Base-by-base conservation (phyloP, 1,140 invertebrate species). In the Druon quercuslanigerum region DNA sequence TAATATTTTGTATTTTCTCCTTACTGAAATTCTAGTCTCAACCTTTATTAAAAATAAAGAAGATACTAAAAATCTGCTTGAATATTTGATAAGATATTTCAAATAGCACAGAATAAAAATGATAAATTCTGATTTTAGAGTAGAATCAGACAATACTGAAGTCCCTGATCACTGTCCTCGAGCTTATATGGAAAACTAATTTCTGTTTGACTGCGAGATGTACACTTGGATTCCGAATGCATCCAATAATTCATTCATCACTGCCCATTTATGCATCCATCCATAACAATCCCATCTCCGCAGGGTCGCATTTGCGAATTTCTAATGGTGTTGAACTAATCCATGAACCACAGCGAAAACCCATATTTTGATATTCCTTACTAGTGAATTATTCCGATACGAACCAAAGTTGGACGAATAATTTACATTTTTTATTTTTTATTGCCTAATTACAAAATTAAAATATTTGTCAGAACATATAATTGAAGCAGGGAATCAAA, bases 171-270 rank as follows among this genome's bases (percentile, higher is more conserved):
- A 66, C 57, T 60, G 14, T 66, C n/a, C 16, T 33, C 20, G 20
- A 16, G 16, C 56, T 33, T 60, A 19, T 60, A 33, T 40, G 25
- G 60, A 66, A 66, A 66, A 66, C 60, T 66, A 66, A 66, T 66
- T 66, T 66, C 60, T 66, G 60, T 66, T 66, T 66, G 57, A 40
- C 60, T 16, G 11, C 40, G 25, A 40, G 16, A 66, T 66, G 60
- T 66, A 33, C 8, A 66, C 20, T 66, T 54, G 20, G 25, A 40
- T 16, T 25, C 5, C 20, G 60, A 66, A 66, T 66, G 46, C 60
- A 66, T 66, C 16, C 60, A 66, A 66, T 66, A 40, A 66, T 66
- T 33, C 60, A 66, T 66, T 66, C 60, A 66, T 66, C 60, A 66
- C 25, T 66, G 46, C 33, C 60, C 60, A 66, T 66, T 66, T 66